These are phyloP conservation scores for Rotaria socialis DNA, from an alignment of 2,888 invertebrate genomes.

Conservation along the genomic window DNA sequence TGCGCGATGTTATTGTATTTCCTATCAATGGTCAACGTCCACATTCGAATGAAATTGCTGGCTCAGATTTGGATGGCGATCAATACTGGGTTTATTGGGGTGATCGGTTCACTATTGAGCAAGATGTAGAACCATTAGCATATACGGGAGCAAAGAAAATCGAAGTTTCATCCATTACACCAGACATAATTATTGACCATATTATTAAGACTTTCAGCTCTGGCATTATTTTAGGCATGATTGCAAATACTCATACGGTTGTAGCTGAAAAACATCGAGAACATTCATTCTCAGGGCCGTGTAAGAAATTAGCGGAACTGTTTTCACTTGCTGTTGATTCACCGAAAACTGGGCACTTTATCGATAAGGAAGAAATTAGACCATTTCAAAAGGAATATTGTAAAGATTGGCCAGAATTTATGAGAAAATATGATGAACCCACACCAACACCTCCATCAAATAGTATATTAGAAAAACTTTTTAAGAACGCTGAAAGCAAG, in stretches of 20 bases:
- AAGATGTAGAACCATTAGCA: constrained; percentile 4
- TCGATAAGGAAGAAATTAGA: neutral
- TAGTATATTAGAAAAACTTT: neutral
- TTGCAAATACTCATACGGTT: constrained; percentile 33
- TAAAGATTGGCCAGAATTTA: neutral
- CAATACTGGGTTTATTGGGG: constrained; percentile 35
- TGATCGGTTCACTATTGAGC: neutral
- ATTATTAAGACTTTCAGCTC: constrained; percentile 30
- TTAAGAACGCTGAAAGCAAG: neutral
- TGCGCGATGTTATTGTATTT: constrained; percentile 3
- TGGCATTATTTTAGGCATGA: constrained; percentile 28
- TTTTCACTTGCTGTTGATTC: constrained; percentile 43
- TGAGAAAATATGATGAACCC: neutral
- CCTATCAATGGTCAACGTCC: neutral
- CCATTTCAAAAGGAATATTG: neutral
- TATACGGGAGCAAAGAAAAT: neutral
- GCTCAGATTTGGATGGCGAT: constrained; percentile 15
- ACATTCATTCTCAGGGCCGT: neutral
- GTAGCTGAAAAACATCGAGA: neutral
- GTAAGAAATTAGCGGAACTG: constrained; percentile 41
- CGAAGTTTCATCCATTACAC: constrained; percentile 16
- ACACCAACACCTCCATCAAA: neutral
- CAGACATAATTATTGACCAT: constrained; percentile 9
- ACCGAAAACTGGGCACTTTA: constrained; percentile 40
- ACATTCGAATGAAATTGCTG: constrained; percentile 16